These are phyloP conservation scores for Lacerta bilineata DNA, from an alignment of 2,797 vertebrate species.

Conservation along the genomic window DNA sequence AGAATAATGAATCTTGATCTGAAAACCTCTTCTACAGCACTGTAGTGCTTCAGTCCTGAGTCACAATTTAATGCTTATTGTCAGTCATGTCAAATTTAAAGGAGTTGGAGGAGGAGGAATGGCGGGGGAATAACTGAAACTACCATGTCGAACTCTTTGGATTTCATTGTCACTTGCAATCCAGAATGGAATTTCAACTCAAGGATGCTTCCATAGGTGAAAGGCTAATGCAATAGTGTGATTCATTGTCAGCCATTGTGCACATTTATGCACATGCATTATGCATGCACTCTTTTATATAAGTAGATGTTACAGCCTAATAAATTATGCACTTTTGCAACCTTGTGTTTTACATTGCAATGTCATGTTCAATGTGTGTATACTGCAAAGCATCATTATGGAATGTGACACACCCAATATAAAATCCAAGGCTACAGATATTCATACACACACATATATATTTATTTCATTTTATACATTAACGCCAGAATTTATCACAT, in stretches of 20 bases:
- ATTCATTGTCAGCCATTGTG: neutral
- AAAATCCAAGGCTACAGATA: slow-evolving; percentile 32
- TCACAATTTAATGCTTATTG: slow-evolving; percentile 7
- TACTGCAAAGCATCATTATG: slow-evolving; percentile 11
- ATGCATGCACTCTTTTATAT: neutral
- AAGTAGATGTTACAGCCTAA: slow-evolving; percentile 24
- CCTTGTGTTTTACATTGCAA: slow-evolving; percentile 21
- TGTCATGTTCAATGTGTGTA: fast-evolving
- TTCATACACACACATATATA: slow-evolving; percentile 3
- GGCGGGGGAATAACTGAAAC: neutral
- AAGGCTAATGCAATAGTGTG: neutral
- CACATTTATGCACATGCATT: slow-evolving; percentile 29
- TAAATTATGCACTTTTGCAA: slow-evolving; percentile 40
- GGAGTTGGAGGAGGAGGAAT: no score
- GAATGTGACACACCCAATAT: neutral
- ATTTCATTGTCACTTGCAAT: slow-evolving; percentile 25
- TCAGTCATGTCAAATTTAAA: slow-evolving; percentile 14
- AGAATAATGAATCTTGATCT: neutral
- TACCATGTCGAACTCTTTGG: neutral
- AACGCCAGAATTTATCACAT: neutral
- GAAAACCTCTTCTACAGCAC: neutral
- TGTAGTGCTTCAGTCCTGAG: neutral
- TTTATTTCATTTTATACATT: slow-evolving; percentile 31
- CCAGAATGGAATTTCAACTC: slow-evolving; percentile 9
- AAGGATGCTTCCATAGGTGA: slow-evolving; percentile 24